Percentiles rank a stretch among this genome's conserved stretches.
Conservation (phyloP, 2,797 vertebrate genomes). For the Alectoris magna region DNA sequence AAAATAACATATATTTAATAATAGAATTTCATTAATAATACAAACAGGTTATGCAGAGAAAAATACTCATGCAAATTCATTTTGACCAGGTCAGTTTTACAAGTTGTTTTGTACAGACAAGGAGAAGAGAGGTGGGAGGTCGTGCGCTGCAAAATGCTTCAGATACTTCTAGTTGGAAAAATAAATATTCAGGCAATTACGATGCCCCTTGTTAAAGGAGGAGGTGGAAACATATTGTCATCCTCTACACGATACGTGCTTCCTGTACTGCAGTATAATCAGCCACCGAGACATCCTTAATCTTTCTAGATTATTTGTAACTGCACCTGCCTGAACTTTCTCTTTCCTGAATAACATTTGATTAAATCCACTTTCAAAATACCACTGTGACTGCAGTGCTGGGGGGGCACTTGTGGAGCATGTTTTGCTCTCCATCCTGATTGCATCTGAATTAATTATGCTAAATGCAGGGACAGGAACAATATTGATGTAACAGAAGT, state of each 20-base stretch:
- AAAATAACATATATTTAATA: constrained; percentile 29
- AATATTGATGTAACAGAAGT: constrained; percentile 74
- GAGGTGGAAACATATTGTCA: constrained; percentile 32
- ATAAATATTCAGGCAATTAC: constrained; percentile 63
- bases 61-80: constrained; percentile 33
- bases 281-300: constrained; percentile 43
- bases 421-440: constrained; percentile 71
- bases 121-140: constrained; percentile 37
- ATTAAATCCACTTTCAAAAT: constrained; percentile 73
- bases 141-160: constrained; percentile 23
- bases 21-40: not conserved
- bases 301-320: constrained; percentile 55
- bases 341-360: constrained; percentile 72
- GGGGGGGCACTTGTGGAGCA: not conserved
- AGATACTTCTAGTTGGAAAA: constrained; percentile 50
- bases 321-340: constrained; percentile 69
- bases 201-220: constrained; percentile 13
- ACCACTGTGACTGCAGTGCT: constrained; percentile 13
- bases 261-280: constrained; percentile 45
- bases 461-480: constrained; percentile 63
- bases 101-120: constrained; percentile 42
- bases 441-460: constrained; percentile 74
- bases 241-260: constrained; percentile 18
- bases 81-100: not conserved
- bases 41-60: not conserved